Conservation (phyloP, 2,888 invertebrate genomes). For the Deilephila elpenor region DNA sequence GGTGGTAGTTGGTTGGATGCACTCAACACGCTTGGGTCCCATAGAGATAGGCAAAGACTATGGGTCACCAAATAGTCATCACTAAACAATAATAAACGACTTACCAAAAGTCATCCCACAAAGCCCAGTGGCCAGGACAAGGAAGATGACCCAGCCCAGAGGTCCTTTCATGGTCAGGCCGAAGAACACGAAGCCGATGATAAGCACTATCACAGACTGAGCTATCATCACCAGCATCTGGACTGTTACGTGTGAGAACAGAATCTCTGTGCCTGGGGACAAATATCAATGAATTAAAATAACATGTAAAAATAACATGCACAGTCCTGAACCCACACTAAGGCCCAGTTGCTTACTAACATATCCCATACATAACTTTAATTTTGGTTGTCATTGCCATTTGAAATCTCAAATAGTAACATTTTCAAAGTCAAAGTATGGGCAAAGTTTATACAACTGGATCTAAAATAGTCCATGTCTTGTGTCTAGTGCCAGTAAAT, state of each 20-base stretch:
- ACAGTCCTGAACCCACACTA: not conserved
- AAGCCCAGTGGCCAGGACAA: slow-evolving; percentile 92
- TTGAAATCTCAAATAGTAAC: too few relatives aligned
- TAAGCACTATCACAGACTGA: slow-evolving; percentile 91
- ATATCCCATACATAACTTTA: too few relatives aligned
- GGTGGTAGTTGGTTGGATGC: too few relatives aligned
- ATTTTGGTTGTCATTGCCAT: too few relatives aligned
- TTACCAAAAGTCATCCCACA: slow-evolving; percentile 97
- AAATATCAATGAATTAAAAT: not conserved
- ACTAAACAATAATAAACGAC: slow-evolving; percentile 54
- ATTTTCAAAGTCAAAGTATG: too few relatives aligned
- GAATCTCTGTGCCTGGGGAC: slow-evolving; percentile 89
- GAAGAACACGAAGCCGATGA: slow-evolving; percentile 91
- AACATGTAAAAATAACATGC: not conserved
- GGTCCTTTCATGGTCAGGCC: slow-evolving; percentile 91
- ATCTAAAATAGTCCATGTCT: too few relatives aligned
- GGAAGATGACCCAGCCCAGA: slow-evolving; percentile 88
- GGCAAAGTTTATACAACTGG: too few relatives aligned
- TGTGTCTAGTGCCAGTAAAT: too few relatives aligned
- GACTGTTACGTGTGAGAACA: slow-evolving; percentile 94
- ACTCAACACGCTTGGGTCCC: too few relatives aligned
- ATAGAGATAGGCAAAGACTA: too few relatives aligned
- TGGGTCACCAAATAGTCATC: too few relatives aligned
- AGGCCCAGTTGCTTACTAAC: too few relatives aligned
- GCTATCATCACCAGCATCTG: slow-evolving; percentile 95